These are phyloP conservation scores for Macrosiphum euphorbiae DNA, from an alignment of 2,888 invertebrate genomes.

Conservation along the genomic window DNA sequence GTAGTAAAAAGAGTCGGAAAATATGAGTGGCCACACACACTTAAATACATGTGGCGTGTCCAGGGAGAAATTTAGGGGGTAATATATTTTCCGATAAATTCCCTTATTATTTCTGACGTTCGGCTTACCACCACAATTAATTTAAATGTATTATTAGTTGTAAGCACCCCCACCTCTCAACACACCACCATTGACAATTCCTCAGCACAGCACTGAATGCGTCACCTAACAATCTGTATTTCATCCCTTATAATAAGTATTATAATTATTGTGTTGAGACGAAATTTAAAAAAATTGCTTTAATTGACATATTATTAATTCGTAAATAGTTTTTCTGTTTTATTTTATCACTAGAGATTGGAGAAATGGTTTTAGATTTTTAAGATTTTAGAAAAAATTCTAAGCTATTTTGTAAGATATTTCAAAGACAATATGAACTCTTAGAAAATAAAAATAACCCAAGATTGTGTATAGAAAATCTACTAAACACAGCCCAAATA, in stretches of 20 bases:
- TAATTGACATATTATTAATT: not conserved
- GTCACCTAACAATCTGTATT: not conserved
- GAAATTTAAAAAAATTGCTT: not conserved
- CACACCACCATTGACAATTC: no score
- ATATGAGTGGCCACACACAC: not conserved
- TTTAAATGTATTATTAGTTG: no score
- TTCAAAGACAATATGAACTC: not conserved
- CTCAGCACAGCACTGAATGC: no score
- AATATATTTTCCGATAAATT: no score
- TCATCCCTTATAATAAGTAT: not conserved
- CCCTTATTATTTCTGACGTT: no score
- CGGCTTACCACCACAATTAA: no score
- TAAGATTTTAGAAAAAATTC: not conserved
- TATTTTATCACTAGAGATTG: not conserved
- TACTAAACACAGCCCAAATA: no score
- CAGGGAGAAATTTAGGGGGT: no score
- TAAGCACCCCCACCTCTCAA: no score
- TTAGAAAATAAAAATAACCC: not conserved
- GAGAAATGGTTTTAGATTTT: not conserved
- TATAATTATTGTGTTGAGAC: no score
- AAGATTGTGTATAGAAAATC: not conserved
- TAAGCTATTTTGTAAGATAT: not conserved
- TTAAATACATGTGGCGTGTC: no score
- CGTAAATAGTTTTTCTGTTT: not conserved
- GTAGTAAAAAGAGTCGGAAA: not conserved